These are phyloP conservation scores for Macaria notata DNA, from an alignment of 2,888 invertebrate species.

Conservation along the genomic window DNA sequence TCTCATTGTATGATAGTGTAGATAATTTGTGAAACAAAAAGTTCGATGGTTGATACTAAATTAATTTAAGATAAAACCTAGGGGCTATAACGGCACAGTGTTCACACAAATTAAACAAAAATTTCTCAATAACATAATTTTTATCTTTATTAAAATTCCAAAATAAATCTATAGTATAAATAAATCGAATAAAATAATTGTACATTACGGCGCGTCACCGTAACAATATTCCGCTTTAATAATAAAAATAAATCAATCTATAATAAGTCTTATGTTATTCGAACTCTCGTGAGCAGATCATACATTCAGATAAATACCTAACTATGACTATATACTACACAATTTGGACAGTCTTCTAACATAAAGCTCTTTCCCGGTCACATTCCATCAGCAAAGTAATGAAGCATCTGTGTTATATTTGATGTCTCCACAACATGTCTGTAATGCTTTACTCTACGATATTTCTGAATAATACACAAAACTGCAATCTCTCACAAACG, in stretches of 20 bases:
- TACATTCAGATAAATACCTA: constrained; percentile 18
- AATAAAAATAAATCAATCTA: constrained; percentile 28
- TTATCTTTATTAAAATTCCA: constrained; percentile 54
- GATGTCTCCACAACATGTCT: too few relatives aligned
- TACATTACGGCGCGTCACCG: constrained; percentile 25
- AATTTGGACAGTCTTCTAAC: constrained; percentile 18
- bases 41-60: too few relatives aligned
- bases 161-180: constrained; percentile 48
- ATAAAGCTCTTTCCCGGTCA: not conserved
- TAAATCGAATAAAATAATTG: constrained; percentile 33
- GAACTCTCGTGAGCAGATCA: constrained; percentile 30
- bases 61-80: too few relatives aligned
- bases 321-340: constrained; percentile 6
- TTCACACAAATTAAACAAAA: constrained; percentile 15
- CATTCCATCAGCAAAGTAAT: too few relatives aligned
- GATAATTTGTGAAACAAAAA: too few relatives aligned
- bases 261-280: constrained; percentile 29
- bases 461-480: too few relatives aligned
- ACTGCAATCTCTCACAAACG: too few relatives aligned
- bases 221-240: constrained; percentile 12
- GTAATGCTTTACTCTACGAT: too few relatives aligned
- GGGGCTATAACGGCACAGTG: too few relatives aligned
- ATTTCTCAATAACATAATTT: constrained; percentile 42
- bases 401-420: too few relatives aligned
- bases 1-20: too few relatives aligned